Percentiles rank a stretch among this genome's conserved stretches.
Conservation (phyloP, 2,888 invertebrate species). For the Athalia cordata region DNA sequence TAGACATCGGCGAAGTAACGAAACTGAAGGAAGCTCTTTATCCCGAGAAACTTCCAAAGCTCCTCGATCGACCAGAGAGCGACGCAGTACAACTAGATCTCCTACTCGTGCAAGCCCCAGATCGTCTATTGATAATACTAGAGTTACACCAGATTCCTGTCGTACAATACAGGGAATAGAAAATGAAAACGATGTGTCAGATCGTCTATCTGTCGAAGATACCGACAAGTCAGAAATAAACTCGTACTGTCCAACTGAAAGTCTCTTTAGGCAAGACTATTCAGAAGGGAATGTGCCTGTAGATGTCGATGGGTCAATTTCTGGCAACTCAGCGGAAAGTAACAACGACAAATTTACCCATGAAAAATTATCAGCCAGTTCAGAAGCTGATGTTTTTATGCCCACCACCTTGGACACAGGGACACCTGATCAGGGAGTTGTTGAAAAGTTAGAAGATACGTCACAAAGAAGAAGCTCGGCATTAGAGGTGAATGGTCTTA, state of each 20-base stretch:
- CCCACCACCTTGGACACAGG: not conserved
- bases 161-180: not conserved
- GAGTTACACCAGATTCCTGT: not conserved
- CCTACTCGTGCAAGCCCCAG: constrained; percentile 14
- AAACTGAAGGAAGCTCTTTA: constrained; percentile 59
- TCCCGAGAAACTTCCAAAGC: constrained; percentile 47
- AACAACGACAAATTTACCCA: not conserved
- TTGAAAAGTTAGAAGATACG: not conserved
- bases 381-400: not conserved
- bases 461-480: not conserved
- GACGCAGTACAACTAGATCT: constrained; percentile 43
- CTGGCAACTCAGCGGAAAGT: not conserved
- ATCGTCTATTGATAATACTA: constrained; percentile 19
- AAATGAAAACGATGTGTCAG: not conserved
- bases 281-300: not conserved
- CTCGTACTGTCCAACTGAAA: not conserved
- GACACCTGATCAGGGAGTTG: not conserved
- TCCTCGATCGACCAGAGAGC: constrained; percentile 42
- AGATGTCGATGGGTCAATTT: not conserved
- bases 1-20: constrained; percentile 77
- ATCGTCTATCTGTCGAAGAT: not conserved
- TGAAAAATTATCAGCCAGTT: constrained; percentile 1
- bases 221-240: not conserved
- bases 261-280: not conserved
- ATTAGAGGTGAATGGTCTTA: not conserved